phyloP scores from a whole-genome alignment of 2,797 vertebrate species.

The Microchirus variegatus region DNA sequence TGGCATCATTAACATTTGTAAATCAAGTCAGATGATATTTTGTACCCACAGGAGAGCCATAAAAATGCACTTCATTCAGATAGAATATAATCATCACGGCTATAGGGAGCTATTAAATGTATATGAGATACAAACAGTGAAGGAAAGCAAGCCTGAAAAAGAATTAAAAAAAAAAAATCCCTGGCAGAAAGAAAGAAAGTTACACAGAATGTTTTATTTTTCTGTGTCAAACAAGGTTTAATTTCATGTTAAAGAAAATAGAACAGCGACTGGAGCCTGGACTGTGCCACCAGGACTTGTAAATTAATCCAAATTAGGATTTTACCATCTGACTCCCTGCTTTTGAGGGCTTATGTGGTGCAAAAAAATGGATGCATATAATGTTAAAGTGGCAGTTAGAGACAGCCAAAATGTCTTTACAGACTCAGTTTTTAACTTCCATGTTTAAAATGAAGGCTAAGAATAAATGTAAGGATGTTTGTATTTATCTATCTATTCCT shows the following conservation, averaged over 20 bases:
- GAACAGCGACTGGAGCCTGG: background rate
- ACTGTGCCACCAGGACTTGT: slow-evolving; percentile 8
- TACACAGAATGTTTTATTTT: slow-evolving; percentile 3
- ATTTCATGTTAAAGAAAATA: background rate
- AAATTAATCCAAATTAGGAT: background rate
- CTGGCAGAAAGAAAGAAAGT: background rate
- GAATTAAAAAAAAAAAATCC: background rate
- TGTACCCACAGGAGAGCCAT: slow-evolving; percentile 56
- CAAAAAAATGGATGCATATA: too few relatives aligned
- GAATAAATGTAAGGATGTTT: too few relatives aligned
- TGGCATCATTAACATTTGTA: slow-evolving; percentile 39
- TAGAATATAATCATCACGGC: slow-evolving; percentile 25
- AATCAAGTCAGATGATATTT: slow-evolving; percentile 60
- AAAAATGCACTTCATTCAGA: slow-evolving; percentile 32
- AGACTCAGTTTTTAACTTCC: too few relatives aligned
- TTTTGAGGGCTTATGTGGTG: too few relatives aligned
- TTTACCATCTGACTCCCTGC: too few relatives aligned
- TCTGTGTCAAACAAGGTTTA: background rate
- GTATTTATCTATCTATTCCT: too few relatives aligned
- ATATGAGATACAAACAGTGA: background rate
- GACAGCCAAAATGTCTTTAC: too few relatives aligned
- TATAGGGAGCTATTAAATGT: slow-evolving; percentile 28
- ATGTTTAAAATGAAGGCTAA: too few relatives aligned
- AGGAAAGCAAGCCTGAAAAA: background rate
- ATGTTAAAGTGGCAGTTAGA: too few relatives aligned